These are phyloP conservation scores for Prorops nasuta DNA, from an alignment of 1,140 invertebrate genomes.

Conservation along the genomic window DNA sequence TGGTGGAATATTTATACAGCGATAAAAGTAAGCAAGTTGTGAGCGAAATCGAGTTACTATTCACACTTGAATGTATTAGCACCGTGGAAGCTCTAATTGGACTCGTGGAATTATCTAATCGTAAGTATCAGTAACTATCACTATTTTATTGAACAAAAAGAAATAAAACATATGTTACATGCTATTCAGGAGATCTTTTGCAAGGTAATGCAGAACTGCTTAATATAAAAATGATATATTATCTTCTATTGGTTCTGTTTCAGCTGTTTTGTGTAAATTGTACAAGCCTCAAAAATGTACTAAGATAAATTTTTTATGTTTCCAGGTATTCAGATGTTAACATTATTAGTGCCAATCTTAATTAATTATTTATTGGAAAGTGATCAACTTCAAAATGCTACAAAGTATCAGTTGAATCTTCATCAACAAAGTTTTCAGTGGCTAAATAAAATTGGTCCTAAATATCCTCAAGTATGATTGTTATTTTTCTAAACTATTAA, in stretches of 20 bases:
- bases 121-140: slow-evolving; percentile 59
- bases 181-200: slow-evolving; percentile 57
- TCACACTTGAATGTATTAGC: slow-evolving; percentile 68
- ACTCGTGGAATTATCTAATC: slow-evolving; percentile 72
- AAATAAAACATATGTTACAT: slow-evolving; percentile 41
- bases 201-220: slow-evolving; percentile 56
- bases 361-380: slow-evolving; percentile 80
- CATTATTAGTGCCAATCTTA: slow-evolving; percentile 82
- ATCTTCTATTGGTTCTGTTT: no score
- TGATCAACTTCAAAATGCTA: slow-evolving; percentile 61
- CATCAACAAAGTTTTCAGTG: slow-evolving; percentile 86
- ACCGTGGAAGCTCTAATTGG: slow-evolving; percentile 73
- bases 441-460: slow-evolving; percentile 87
- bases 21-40: slow-evolving; percentile 61
- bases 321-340: slow-evolving; percentile 84
- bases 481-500: slow-evolving; percentile 4
- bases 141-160: slow-evolving; percentile 20
- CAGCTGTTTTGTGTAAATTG: no score
- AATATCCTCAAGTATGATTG: slow-evolving; percentile 81
- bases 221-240: slow-evolving; percentile 8
- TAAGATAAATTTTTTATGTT: slow-evolving; percentile 20
- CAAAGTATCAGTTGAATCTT: slow-evolving; percentile 66
- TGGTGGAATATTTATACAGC: slow-evolving; percentile 70
- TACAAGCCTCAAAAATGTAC: not conserved
- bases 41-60: slow-evolving; percentile 63